Percentiles rank a stretch among this genome's conserved stretches.
These are phyloP conservation scores for Pachycephus smyrnensis DNA, from an alignment of 2,888 invertebrate species.

Conservation along the genomic window DNA sequence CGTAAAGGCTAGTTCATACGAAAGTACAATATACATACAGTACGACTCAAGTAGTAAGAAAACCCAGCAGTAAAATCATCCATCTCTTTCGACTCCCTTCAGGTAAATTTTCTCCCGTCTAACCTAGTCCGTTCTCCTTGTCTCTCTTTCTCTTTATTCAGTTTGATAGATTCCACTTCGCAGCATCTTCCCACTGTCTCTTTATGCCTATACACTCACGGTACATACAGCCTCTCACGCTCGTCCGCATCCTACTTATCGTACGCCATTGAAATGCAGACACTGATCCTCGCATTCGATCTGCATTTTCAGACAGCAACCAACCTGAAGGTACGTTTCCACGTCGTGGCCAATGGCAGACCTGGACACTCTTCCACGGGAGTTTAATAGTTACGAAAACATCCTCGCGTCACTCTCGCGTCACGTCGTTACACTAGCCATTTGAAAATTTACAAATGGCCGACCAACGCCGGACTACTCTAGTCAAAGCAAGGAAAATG, in stretches of 20 bases:
- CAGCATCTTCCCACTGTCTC: background rate
- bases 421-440: too few species aligned
- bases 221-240: background rate
- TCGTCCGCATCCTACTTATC: slow-evolving; percentile 7
- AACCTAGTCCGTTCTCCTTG: background rate
- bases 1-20: background rate
- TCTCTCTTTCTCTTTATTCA: background rate
- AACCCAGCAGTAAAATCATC: background rate
- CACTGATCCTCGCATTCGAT: slow-evolving; percentile 17
- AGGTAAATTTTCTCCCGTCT: background rate
- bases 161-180: background rate
- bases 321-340: background rate
- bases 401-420: too few species aligned
- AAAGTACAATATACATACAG: background rate
- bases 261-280: slow-evolving; percentile 34
- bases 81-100: background rate
- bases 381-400: background rate
- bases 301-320: background rate
- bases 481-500: background rate
- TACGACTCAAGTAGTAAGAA: background rate
- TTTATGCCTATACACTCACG: background rate
- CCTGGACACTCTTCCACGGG: background rate
- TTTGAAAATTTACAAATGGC: background rate
- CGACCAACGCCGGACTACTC: background rate
- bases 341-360: background rate